These are phyloP conservation scores for Parazoanthus atlanticus DNA, from an alignment of 92 coral and sea anemone species.

Conservation along the genomic window DNA sequence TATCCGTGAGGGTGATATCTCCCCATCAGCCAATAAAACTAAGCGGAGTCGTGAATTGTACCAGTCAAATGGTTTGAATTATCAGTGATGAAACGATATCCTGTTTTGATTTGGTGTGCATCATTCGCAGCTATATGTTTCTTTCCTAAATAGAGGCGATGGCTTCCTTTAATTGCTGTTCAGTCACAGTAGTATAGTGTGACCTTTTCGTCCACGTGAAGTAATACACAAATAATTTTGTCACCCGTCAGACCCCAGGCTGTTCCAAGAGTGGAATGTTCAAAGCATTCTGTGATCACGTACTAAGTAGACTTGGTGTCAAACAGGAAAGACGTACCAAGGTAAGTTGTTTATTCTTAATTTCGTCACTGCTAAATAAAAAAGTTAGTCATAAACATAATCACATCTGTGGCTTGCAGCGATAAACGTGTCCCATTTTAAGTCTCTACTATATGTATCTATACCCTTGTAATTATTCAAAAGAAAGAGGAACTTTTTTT, in stretches of 20 bases:
- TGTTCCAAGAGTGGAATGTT: slow-evolving; percentile 95
- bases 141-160: neutral
- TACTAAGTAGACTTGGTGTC: slow-evolving; percentile 69
- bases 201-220: neutral
- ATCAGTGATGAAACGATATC: too few relatives aligned
- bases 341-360: neutral
- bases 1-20: too few relatives aligned
- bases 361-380: neutral
- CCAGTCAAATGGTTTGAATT: too few relatives aligned
- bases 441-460: too few relatives aligned
- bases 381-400: neutral
- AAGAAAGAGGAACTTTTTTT: too few relatives aligned
- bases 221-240: neutral
- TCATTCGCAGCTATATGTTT: neutral
- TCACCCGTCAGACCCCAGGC: slow-evolving; percentile 72
- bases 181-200: neutral
- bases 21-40: too few relatives aligned
- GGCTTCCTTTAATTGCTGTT: neutral
- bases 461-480: too few relatives aligned
- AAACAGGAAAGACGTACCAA: slow-evolving; percentile 67
- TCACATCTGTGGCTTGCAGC: too few relatives aligned
- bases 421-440: too few relatives aligned
- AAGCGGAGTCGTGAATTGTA: too few relatives aligned
- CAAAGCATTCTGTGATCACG: slow-evolving; percentile 88
- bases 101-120: neutral